Evolutionary conservation across 2,797 vertebrate species (phyloP).

Genomic region (Atherinosoma microstoma): DNA sequence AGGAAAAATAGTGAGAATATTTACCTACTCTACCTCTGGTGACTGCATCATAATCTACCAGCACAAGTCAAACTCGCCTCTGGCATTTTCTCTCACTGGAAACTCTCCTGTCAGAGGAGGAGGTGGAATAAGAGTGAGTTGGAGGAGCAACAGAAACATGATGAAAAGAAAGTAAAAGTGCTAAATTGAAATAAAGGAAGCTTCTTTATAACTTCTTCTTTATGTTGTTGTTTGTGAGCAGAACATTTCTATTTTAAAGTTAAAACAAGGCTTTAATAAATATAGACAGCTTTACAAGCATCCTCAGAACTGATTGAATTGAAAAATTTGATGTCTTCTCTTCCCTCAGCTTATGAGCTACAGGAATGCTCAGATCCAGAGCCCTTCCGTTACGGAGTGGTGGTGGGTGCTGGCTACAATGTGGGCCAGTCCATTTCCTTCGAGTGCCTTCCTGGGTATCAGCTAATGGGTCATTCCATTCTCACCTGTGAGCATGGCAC

Average conservation of each 20-base stretch:
- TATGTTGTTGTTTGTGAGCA: neutral
- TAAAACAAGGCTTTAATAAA: neutral
- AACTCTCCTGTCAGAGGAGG: constrained; percentile 36
- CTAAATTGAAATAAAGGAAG: constrained; percentile 26
- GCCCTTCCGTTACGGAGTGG: constrained; percentile 92
- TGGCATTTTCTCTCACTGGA: constrained; percentile 30
- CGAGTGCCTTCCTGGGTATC: constrained; percentile 94
- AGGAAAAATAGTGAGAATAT: constrained; percentile 41
- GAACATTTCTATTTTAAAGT: neutral
- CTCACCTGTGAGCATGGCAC: constrained; percentile 96
- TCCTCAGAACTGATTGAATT: constrained; percentile 1
- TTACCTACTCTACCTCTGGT: constrained; percentile 52
- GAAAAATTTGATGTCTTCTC: neutral
- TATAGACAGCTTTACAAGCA: neutral
- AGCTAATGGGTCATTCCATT: constrained; percentile 91
- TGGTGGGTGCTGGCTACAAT: constrained; percentile 94
- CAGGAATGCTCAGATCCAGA: constrained; percentile 97
- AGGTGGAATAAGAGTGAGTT: constrained; percentile 34
- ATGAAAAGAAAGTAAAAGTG: constrained; percentile 27
- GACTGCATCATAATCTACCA: constrained; percentile 49
- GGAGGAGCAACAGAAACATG: constrained; percentile 33
- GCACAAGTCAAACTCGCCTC: constrained; percentile 38
- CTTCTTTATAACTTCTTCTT: neutral
- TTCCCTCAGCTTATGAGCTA: constrained; percentile 86
- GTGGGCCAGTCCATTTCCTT: constrained; percentile 99